Base-by-base conservation (phyloP, 2,113 vertebrate species). In the Paradisaea rubra region DNA sequence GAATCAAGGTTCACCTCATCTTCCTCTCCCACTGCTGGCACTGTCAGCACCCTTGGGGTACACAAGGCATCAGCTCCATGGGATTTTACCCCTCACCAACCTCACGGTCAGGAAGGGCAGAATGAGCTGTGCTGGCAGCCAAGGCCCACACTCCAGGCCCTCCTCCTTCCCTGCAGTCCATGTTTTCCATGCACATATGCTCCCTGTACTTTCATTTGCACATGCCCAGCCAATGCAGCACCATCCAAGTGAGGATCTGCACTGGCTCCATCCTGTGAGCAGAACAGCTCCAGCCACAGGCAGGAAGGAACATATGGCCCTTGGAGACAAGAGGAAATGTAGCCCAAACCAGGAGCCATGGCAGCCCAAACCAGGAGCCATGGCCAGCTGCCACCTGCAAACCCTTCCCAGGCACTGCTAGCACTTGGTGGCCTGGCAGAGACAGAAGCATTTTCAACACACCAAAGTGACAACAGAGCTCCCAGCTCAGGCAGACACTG, bases 81-180 rank as follows among this genome's bases (percentile, higher is more conserved):
- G 16, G 25, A 30, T 66, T 57, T 57, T 7, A 49, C 20, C 57
- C 41, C 60, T 42, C 39, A 37, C 30, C 31, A 13, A 6, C 10
- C 39, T 20, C 53, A 15, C 0, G 0, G 54, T 11, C 33, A 61
- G 27, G 3, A 54, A 66, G 37, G n/a, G 45, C 54, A 37, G 50
- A 61, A 42, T 13, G 39, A 56, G 45, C 73, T 6, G 30, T 2
- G 30, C 59, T n/a, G 31, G 44, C 64, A 85, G 53, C 30, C 60
- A 18, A 11, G 65, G 49, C 45, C 47, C 37, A 15, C 6, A 0
- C 50, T 69, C 23, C 77, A 37, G 60, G 44, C 80, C 49, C 23
- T 15, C 19, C 70, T 54, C 49, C 25, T 56, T 61, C 41, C 22
- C 21, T 53, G n/a, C 86, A 80, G 7, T 1, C 47, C 42, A 5